Evolutionary conservation across 2,888 invertebrate species (phyloP), one percentile per base, ranked within the genome.

Genomic region (Dolichopus griseipennis): DNA sequence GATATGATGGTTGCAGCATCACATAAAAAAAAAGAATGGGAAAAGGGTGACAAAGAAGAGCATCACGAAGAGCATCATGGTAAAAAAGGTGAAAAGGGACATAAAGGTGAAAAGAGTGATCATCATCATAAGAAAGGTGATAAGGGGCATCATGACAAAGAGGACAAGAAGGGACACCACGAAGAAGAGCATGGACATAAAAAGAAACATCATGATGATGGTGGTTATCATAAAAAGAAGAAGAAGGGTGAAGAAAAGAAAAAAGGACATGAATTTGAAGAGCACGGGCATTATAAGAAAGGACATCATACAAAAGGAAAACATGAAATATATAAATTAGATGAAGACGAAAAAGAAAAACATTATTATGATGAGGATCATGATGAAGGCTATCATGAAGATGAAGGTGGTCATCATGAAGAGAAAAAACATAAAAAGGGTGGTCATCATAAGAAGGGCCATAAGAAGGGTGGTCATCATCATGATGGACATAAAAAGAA

Each of bases 221-320:
- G 76, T 69, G 33, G 33, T 37, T 64, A 64, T 37, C 33, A 64
- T n/a, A 83, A 83, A 67, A 83, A 84, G 70, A 81, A 83, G 67
- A 80, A 84, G 69, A 83, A 84, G 73, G 83, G 82, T 52, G 82
- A 83, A 69, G 83, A 84, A 69, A 84, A 83, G 1, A 81, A 85
- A 71, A 85, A 85, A 72, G 83, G 82, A 64, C 78, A 80, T 71
- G 80, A 81, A 71, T 82, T 78, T 72, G 80, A 81, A 69, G 81
- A 82, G 73, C 79, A 82, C 62, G 92, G 92, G 12, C 86, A 87
- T 73, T 92, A 89, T 79, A 90, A 90, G 71, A 93, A 93, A 76
- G 93, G 93, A 0, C 92, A 93, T 81, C 89, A 89, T 71, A 93
- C 92, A 73, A 91, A 93, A 79, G 92, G 93, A 69, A 90, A 91